Evolutionary conservation across 2,888 invertebrate species (phyloP), one percentile per base, ranked within the genome.

Genomic region (Monopis laevigella): DNA sequence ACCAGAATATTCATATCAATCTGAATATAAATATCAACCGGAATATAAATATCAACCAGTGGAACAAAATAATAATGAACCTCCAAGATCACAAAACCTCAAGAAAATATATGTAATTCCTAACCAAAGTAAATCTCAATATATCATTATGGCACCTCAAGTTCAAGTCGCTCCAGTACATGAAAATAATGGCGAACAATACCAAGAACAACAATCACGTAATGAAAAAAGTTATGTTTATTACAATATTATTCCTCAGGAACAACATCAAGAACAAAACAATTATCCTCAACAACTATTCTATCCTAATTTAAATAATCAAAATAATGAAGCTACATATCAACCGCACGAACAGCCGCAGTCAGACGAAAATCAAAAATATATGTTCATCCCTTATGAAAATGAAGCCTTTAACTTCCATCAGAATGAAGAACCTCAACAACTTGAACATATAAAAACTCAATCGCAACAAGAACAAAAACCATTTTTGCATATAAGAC

Each of bases 341-440:
- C 26, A 11, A 34, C n/a, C 3, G 21, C 7, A 3, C 21, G 5
- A n/a, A n/a, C 36, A 19, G 5, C 7, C 13, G 21, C 21, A 18
- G 6, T 3, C 7, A 2, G 12, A 36, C 12, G 21, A 19, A 2
- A 2, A n/a, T 10, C 32, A 34, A 21, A 34, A 41, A 28, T 41
- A 26, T 24, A 16, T 28, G 17, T 30, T 44, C 2, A 19, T 44
- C 6, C 44, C 44, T 6, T 44, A 44, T 12, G 27, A 41, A 13
- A 41, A 41, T 21, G 32, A 32, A 17, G 16, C 14, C 16, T n/a
- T n/a, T n/a, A 17, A 32, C 17, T 10, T 17, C 17, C 10, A 17
- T 13, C 17, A 17, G 17, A 8, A 5, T 11, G 10, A 28, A 28
- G n/a, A 32, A 5, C 4, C 13, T 32, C 36, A 36, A 18, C 19